phyloP scores from a whole-genome alignment of 2,797 vertebrate genomes.

The Eulemur mongoz region DNA sequence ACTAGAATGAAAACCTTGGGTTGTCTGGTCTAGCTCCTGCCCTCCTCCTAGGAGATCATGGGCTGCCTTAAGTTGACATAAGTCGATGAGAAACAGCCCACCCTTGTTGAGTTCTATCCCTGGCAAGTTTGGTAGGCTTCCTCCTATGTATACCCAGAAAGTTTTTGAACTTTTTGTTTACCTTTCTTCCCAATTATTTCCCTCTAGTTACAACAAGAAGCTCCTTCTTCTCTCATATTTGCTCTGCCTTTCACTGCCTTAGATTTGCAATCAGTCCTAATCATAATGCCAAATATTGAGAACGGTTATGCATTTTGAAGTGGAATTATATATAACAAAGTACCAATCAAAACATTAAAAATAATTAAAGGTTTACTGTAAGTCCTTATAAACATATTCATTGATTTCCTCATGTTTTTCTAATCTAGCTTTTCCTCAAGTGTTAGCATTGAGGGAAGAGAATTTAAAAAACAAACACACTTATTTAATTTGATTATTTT shows the following conservation, averaged over 20 bases:
- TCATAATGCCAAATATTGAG: not conserved
- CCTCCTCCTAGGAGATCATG: not conserved
- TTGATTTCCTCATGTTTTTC: not conserved
- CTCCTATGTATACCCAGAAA: not conserved
- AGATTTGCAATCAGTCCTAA: not conserved
- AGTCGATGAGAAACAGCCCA: not conserved
- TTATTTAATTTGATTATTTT: not conserved
- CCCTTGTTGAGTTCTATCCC: not conserved
- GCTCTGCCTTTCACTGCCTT: not conserved
- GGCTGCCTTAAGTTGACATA: not conserved
- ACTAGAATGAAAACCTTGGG: not conserved
- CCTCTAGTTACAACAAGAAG: not conserved
- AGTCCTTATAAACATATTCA: not conserved
- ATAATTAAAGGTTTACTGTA: not conserved
- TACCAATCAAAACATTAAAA: not conserved
- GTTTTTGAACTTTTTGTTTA: not conserved
- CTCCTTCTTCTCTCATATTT: not conserved
- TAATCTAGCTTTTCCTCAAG: not conserved
- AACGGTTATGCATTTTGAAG: constrained; percentile 7
- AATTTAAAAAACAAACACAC: not conserved
- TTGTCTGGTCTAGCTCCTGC: not conserved
- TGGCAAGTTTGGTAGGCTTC: not conserved
- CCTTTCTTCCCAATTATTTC: not conserved
- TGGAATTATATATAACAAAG: not conserved
- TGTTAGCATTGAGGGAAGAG: not conserved